Conservation (phyloP, 2,113 vertebrate genomes). For the Dipodomys stephensi region DNA sequence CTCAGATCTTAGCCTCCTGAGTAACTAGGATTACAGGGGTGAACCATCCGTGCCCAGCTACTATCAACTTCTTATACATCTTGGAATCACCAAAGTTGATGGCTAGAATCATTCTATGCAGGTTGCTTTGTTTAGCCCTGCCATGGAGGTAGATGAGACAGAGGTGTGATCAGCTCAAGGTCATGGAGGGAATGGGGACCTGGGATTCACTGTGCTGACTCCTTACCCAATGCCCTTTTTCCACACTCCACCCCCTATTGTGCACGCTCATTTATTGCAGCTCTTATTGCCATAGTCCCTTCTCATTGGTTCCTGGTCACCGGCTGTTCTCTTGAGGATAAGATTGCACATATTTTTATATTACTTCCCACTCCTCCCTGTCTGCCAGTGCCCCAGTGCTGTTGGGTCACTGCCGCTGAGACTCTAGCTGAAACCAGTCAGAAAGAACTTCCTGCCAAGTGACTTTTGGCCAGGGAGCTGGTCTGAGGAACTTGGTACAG, state of each 20-base stretch:
- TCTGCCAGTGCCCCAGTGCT: neutral
- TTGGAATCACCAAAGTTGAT: neutral
- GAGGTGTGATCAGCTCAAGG: neutral
- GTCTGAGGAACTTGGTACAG: neutral
- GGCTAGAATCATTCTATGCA: neutral
- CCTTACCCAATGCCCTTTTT: neutral
- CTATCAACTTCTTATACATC: neutral
- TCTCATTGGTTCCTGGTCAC: slow-evolving; percentile 17
- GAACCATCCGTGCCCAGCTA: no score
- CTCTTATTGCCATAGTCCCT: neutral
- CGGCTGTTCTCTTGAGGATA: slow-evolving; percentile 29
- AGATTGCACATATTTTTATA: slow-evolving; percentile 6
- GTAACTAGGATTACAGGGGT: no score
- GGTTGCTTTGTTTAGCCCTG: neutral
- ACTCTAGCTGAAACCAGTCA: slow-evolving; percentile 24
- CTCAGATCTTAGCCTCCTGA: no score
- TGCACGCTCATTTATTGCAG: neutral
- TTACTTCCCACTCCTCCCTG: neutral
- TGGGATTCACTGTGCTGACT: neutral
- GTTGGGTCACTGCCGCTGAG: neutral
- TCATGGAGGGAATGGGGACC: neutral
- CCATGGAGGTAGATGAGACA: neutral
- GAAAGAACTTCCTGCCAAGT: slow-evolving; percentile 37
- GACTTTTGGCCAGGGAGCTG: neutral
- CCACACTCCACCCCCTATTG: neutral